Evolutionary conservation across 1,140 invertebrate species (phyloP), one percentile per base, ranked within the genome.

Genomic region (Drosophila busckii): DNA sequence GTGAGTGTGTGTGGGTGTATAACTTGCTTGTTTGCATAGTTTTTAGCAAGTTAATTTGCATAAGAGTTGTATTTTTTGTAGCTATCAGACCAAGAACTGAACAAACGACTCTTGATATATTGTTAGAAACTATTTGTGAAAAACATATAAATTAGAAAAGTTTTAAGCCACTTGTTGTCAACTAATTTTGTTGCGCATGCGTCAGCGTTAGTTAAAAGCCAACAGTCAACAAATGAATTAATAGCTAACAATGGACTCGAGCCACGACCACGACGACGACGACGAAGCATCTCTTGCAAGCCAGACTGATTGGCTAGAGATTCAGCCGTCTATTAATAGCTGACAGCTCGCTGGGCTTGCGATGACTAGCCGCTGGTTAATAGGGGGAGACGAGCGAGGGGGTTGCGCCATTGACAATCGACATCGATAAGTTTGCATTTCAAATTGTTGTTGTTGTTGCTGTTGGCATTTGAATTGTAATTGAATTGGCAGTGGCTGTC

Each of bases 231-330:
- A 16, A 13, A 35, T 35, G 13, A 28, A 17, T 9, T 23, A 28
- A 15, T 26, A 7, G 12, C n/a, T n/a, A n/a, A n/a, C 19, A 40
- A 12, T 6, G 17, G 35, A 46, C 54, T 40, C 54, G 28, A 49
- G 45, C 54, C 53, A 56, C 25, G 22, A 10, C 4, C 23, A 6
- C 44, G 26, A 31, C 34, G 19, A 46, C 9, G 26, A 22, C 19
- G n/a, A 8, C 9, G 10, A 29, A 16, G 9, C 45, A 25, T 29
- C 13, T 45, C 41, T 22, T 25, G 12, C 32, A 45, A 9, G 38
- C 42, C 50, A 70, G 69, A 71, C 69, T 56, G 69, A 71, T 71
- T 71, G 69, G 69, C 69, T 71, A 50, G 69, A 56, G 63, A 55
- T 55, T 71, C 68, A 67, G 55, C 15, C n/a, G 25, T n/a, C 68